Percentiles rank a stretch among this genome's conserved stretches.
Conservation (phyloP, 2,113 vertebrate genomes). For the Gadus macrocephalus region DNA sequence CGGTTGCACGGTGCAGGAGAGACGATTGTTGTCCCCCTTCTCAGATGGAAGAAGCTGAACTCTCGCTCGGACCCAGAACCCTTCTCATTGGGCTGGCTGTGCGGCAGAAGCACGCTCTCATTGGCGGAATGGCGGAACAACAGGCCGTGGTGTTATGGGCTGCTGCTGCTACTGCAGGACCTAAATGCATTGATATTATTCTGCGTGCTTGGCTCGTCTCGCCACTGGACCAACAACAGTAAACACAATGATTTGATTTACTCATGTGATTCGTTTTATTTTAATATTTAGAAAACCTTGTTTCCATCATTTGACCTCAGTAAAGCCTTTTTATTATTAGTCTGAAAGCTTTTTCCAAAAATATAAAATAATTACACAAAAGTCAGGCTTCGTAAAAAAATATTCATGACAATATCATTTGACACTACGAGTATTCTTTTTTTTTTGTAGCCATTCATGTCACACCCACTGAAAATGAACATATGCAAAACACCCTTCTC, state of each 20-base stretch:
- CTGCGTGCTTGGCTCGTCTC: neutral
- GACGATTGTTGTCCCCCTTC: conserved; percentile 59
- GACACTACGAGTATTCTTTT: neutral
- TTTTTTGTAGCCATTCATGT: neutral
- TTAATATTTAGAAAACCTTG: neutral
- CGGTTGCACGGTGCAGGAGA: conserved; percentile 44
- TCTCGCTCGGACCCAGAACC: conserved; percentile 51
- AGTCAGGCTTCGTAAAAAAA: no score
- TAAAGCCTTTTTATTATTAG: no score
- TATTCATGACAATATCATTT: no score
- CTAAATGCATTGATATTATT: neutral
- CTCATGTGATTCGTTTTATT: neutral
- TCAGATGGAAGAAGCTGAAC: conserved; percentile 57
- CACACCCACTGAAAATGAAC: neutral
- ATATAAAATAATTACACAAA: no score
- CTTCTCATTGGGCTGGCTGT: conserved; percentile 61
- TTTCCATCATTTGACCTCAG: neutral
- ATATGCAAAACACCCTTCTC: neutral
- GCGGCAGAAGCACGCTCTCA: conserved; percentile 34
- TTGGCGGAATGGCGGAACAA: conserved; percentile 65
- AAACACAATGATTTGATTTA: neutral
- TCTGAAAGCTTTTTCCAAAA: no score
- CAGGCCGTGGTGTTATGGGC: conserved; percentile 54
- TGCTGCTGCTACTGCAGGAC: neutral
- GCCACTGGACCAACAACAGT: neutral